These are phyloP conservation scores for Carabus problematicus DNA, from an alignment of 2,888 invertebrate species.

Conservation along the genomic window DNA sequence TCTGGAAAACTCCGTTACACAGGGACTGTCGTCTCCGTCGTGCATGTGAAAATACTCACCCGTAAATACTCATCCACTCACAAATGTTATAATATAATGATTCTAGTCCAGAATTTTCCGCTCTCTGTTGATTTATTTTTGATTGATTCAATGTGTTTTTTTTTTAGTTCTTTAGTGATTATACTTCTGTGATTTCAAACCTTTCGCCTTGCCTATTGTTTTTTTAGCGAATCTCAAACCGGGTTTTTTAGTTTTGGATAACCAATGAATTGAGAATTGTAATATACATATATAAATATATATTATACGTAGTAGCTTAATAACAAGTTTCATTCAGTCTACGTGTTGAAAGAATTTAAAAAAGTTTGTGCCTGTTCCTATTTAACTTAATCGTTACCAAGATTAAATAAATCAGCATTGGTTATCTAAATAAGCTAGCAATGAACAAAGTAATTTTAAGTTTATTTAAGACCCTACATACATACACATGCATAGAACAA, in stretches of 20 bases:
- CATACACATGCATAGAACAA: neutral
- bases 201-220: neutral
- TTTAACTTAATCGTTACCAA: too few relatives aligned
- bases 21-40: slow-evolving; percentile 63
- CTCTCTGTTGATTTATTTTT: too few relatives aligned
- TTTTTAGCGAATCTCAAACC: neutral
- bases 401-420: too few relatives aligned
- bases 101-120: too few relatives aligned
- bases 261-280: slow-evolving; percentile 2
- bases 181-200: slow-evolving; percentile 1
- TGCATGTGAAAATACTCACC: slow-evolving; percentile 30
- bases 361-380: too few relatives aligned
- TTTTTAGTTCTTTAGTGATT: too few relatives aligned
- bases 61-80: slow-evolving; percentile 28
- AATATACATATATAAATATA: slow-evolving; percentile 1
- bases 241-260: slow-evolving; percentile 8
- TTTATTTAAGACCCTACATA: slow-evolving; percentile 2
- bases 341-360: neutral
- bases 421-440: neutral
- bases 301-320: neutral
- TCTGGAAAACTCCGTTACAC: slow-evolving; percentile 84
- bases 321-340: neutral
- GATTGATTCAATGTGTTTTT: too few relatives aligned
- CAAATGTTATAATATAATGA: neutral
- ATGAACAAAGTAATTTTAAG: neutral